Evolutionary conservation across 2,888 invertebrate species (phyloP), one percentile per base, ranked within the genome.

Genomic region (Hanleya hanleyi): DNA sequence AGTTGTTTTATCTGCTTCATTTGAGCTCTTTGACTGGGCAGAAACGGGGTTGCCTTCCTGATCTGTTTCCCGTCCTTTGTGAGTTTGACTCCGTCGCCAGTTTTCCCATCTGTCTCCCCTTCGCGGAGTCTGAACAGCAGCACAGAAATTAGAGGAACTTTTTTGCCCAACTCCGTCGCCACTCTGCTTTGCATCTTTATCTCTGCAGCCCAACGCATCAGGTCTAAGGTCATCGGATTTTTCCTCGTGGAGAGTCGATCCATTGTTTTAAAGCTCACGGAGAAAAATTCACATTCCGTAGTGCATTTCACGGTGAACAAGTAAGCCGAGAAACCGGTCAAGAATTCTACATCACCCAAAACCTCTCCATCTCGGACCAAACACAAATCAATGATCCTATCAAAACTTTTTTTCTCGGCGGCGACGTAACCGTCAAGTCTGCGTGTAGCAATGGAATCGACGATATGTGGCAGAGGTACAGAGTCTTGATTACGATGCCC

Each of bases 341-440:
- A 69, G 4, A 84, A 70, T 71, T 86, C 86, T 6, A 76, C 70
- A 70, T 83, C 86, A 47, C 84, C 81, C 18, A 81, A 69, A 2
- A 82, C 77, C 50, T 82, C 81, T n/a, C 82, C 82, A 68, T 18
- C 29, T 5, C 64, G n/a, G 26, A 83, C 76, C 15, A 78, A 70
- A 67, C 81, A 81, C 4, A 83, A 57, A 47, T 83, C 80, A 1
- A 80, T 69, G 0, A 70, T 68, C 72, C 74, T 75, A n/a, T 80
- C 77, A 35, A 76, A 77, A 29, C 74, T 62, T 18, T 73, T 64
- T 65, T 71, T 79, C 51, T 81, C 82, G 1, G 78, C 81, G 4
- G 80, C 80, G 15, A 77, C 79, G 33, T 80, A 81, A 4, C 82
- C 81, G 62, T 77, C 79, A 0, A 75, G 71, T 29, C 79, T 73